Evolutionary conservation across 2,888 invertebrate species (phyloP), one percentile per base, ranked within the genome.

Genomic region (Mimas tiliae): DNA sequence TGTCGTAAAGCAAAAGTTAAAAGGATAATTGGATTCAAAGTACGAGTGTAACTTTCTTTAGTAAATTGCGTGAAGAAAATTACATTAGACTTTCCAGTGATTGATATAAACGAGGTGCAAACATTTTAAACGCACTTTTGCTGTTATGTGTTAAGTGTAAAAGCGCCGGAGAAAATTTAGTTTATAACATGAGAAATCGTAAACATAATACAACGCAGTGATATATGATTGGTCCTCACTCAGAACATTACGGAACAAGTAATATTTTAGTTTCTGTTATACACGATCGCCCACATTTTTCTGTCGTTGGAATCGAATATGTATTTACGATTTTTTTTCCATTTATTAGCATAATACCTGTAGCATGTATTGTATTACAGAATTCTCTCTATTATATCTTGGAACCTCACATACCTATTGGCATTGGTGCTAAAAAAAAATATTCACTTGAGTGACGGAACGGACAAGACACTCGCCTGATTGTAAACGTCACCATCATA

Each of bases 71-170:
- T 38, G 16, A 50, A 63, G 72, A 69, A 74, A 79, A 77, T 72
- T 63, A 74, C 78, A 79, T 74, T 79, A 80, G 65, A 83, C 83
- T 84, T 84, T 84, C 84, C 74, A 79, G 71, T 70, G 69, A 76
- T 81, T 81, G 74, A 73, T 76, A 73, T 76, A 79, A 80, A 62
- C 45, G 58, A 53, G 53, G 53, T 19, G 51, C 27, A 19, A 62
- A 51, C 27, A 42, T 65, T 65, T 45, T 21, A 62, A 62, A 42
- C 50, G 19, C 16, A 27, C 21, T 55, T 51, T 62, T 14, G 34
- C 34, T 38, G 65, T 12, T 38, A 65, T 65, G 65, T 58, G 47
- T 16, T 48, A 34, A 55, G 33, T 55, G 65, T 8, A 19, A n/a
- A 42, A 53, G 19, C 27, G 21, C 8, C 19, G 48, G 48, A 65